Percentiles rank a stretch among this genome's conserved stretches.
Conservation (phyloP, 2,113 vertebrate species). For the western clawed frog (Xenopus tropicalis) region DNA sequence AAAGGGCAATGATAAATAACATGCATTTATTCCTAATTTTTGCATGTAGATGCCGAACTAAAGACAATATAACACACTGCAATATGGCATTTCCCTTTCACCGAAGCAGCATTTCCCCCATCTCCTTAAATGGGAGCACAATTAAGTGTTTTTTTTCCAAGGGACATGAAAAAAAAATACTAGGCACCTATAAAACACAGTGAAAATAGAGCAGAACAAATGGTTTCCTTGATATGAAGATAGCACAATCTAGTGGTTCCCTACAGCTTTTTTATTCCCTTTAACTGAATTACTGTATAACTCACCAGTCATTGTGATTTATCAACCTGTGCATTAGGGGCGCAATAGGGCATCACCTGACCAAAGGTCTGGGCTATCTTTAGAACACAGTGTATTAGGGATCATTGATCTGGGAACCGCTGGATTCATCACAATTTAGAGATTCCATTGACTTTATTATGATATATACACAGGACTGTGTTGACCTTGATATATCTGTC, state of each 20-base stretch:
- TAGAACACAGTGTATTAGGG: background rate
- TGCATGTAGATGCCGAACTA: background rate
- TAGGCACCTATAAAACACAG: background rate
- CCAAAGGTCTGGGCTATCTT: background rate
- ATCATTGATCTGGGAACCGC: constrained; percentile 1
- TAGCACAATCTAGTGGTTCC: background rate
- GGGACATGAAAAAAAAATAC: background rate
- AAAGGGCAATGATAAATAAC: background rate
- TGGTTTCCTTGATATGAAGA: background rate
- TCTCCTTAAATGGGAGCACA: background rate
- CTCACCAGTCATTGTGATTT: too few relatives aligned
- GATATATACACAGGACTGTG: background rate
- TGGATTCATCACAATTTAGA: background rate
- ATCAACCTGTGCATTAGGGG: too few relatives aligned
- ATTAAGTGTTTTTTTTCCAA: background rate
- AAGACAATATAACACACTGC: background rate
- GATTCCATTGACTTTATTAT: background rate
- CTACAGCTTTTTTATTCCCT: background rate
- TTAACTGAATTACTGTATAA: background rate
- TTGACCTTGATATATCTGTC: too few relatives aligned
- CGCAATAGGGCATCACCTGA: too few relatives aligned
- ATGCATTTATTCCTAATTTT: background rate
- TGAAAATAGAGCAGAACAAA: background rate
- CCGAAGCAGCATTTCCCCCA: background rate
- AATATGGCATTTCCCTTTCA: background rate